phyloP scores from a whole-genome alignment of 92 coral and sea anemone genomes.

The Nematostella vectensis region DNA sequence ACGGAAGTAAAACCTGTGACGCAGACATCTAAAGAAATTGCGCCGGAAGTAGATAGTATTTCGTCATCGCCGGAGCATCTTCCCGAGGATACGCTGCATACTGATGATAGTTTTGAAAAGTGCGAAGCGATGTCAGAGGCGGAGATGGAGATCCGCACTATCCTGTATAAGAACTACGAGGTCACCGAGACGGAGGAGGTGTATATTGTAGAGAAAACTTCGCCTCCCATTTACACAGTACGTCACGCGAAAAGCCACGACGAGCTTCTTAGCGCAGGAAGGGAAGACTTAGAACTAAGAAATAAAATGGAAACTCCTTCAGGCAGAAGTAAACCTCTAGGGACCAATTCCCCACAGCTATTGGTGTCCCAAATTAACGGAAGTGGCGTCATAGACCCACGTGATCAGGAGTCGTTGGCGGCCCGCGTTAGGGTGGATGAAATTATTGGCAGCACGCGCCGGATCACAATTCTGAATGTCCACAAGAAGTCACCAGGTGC shows the following conservation, averaged over 20 bases:
- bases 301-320: constrained; percentile 5
- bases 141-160: background rate
- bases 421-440: constrained; percentile 71
- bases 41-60: too few relatives aligned
- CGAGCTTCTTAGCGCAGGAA: constrained; percentile 17
- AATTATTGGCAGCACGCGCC: constrained; percentile 40
- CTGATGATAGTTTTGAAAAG: too few relatives aligned
- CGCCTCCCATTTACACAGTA: constrained; percentile 13
- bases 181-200: background rate
- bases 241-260: constrained; percentile 19
- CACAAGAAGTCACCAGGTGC: constrained; percentile 54
- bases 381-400: constrained; percentile 8
- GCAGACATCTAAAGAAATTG: too few relatives aligned
- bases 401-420: constrained; percentile 20
- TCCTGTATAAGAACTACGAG: background rate
- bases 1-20: too few relatives aligned
- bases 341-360: background rate
- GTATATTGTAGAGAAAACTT: background rate
- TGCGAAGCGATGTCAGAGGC: too few relatives aligned
- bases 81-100: too few relatives aligned
- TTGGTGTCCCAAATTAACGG: background rate
- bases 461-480: constrained; percentile 62
- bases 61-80: too few relatives aligned
- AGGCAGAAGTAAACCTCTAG: background rate
- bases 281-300: background rate